These are phyloP conservation scores for Zaprionus ghesquierei DNA, from an alignment of 1,140 invertebrate species.

Conservation along the genomic window DNA sequence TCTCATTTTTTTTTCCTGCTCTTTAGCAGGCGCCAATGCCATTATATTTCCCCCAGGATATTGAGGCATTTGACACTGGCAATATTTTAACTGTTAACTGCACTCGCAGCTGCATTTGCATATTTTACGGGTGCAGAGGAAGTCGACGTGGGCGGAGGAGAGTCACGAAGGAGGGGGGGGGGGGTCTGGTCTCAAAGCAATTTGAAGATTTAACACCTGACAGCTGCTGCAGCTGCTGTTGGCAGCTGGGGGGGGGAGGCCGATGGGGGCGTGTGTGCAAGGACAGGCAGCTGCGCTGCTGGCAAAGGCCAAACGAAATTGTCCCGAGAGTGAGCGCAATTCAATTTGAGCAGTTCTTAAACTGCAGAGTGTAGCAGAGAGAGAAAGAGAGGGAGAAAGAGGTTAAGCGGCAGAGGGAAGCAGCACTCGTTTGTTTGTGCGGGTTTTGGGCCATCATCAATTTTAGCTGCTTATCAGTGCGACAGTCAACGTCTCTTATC, in stretches of 20 bases:
- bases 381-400: not conserved
- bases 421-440: not conserved
- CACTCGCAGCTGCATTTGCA: conserved; percentile 59
- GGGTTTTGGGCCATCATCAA: conserved; percentile 46
- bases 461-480: conserved; percentile 51
- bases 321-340: conserved; percentile 36
- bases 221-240: conserved; percentile 27
- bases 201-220: conserved; percentile 67
- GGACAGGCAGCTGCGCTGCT: conserved; percentile 18
- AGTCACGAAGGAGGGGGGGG: not conserved
- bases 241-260: conserved; percentile 3
- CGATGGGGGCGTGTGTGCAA: conserved; percentile 13
- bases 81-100: conserved; percentile 71
- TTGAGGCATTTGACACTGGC: conserved; percentile 54
- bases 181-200: conserved; percentile 52
- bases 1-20: not conserved
- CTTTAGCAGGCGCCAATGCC: conserved; percentile 17
- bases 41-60: conserved; percentile 56
- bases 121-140: conserved; percentile 42
- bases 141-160: too few relatives aligned
- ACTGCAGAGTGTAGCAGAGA: not conserved
- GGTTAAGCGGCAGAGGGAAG: too few relatives aligned
- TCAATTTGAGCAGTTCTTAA: conserved; percentile 42
- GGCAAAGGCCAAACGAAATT: conserved; percentile 35
- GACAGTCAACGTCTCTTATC: conserved; percentile 44